Percentiles rank a stretch among this genome's conserved stretches.
phyloP scores from a whole-genome alignment of 2,797 vertebrate genomes.

The Lacerta bilineata region DNA sequence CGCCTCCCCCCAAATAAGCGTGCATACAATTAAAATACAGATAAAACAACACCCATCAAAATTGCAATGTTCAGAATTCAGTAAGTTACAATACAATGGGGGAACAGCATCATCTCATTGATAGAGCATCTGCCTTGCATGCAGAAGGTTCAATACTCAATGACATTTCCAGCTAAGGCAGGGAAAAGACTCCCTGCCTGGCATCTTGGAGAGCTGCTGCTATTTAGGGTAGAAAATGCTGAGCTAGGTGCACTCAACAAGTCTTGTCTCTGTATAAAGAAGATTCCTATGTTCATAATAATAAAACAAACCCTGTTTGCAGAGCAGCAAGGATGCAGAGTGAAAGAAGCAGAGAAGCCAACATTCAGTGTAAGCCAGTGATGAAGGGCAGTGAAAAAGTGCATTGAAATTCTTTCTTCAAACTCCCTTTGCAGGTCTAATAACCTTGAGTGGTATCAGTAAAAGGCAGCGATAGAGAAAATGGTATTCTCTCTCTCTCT shows the following conservation, averaged over 20 bases:
- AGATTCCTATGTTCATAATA: too few relatives aligned
- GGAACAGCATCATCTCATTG: too few relatives aligned
- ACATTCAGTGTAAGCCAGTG: background rate
- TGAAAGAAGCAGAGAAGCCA: background rate
- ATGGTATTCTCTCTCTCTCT: too few relatives aligned
- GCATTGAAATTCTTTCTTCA: background rate
- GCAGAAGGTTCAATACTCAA: too few relatives aligned
- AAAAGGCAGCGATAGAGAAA: background rate
- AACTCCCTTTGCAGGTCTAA: background rate
- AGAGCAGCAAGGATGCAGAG: background rate
- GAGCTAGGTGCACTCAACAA: too few relatives aligned
- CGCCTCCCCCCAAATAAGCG: background rate
- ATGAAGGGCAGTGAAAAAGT: background rate
- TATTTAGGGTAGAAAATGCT: too few relatives aligned
- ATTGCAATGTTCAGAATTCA: background rate
- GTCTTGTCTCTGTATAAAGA: too few relatives aligned
- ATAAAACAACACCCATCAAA: background rate
- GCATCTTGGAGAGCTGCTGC: too few relatives aligned
- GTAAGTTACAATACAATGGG: background rate
- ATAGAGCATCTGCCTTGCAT: too few relatives aligned
- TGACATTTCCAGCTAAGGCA: too few relatives aligned
- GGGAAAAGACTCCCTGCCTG: too few relatives aligned
- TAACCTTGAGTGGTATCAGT: background rate
- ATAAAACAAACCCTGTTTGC: too few relatives aligned
- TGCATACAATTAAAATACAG: background rate